Conservation (phyloP, 2,797 vertebrate genomes). For the Micromesistius poutassou region DNA sequence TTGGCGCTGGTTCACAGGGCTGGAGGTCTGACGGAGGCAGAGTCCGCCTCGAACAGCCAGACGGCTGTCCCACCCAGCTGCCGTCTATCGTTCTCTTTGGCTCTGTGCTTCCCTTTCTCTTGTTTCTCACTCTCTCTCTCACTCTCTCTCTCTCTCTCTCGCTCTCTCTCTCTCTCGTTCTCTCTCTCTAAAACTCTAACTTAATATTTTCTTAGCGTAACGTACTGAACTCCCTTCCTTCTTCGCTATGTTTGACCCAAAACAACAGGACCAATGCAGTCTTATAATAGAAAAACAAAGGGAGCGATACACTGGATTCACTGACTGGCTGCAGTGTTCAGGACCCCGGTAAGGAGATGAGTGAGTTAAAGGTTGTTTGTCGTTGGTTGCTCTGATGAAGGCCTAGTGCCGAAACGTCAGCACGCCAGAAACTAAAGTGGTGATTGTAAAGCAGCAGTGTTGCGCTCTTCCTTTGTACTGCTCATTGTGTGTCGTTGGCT, state of each 20-base stretch:
- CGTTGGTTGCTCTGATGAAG: no score
- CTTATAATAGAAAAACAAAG: neutral
- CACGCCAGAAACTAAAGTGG: no score
- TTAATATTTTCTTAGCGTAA: neutral
- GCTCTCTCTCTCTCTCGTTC: conserved; percentile 12
- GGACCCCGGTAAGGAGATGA: neutral
- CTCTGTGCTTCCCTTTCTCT: neutral
- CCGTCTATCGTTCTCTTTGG: neutral
- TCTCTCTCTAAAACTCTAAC: neutral
- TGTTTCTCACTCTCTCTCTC: neutral
- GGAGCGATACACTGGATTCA: no score
- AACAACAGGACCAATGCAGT: neutral
- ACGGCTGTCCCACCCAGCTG: no score
- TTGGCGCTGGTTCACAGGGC: conserved; percentile 37
- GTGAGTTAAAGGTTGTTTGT: neutral
- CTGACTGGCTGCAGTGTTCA: neutral
- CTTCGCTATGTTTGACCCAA: neutral
- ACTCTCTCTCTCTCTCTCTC: neutral
- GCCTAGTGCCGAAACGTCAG: no score
- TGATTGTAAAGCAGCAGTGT: no score
- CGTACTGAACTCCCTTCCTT: neutral
- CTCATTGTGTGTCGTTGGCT: no score
- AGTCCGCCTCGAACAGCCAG: no score
- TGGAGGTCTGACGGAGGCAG: conserved; percentile 15
- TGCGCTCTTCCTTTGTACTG: no score